phyloP scores from a whole-genome alignment of 23 tunicate species.

The Styela clava region DNA sequence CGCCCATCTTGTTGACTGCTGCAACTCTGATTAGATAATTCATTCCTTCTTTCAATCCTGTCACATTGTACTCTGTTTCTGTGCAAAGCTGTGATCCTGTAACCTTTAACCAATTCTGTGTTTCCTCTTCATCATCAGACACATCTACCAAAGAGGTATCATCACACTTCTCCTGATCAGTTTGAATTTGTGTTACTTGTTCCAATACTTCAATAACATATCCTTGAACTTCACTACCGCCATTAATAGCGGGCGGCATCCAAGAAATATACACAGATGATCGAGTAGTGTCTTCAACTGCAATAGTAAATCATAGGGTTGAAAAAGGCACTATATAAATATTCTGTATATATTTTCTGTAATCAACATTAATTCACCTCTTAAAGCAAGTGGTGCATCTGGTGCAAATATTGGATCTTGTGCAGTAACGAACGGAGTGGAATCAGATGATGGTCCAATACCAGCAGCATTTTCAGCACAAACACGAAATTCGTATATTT shows the following conservation, averaged over 20 bases:
- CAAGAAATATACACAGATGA: conserved; percentile 75
- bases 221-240: conserved; percentile 79
- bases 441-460: conserved; percentile 41
- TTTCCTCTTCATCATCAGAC: conserved; percentile 28
- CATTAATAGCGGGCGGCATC: conserved; percentile 75
- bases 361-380: too few species aligned
- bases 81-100: conserved; percentile 50
- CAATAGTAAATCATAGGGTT: neutral
- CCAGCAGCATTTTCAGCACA: conserved; percentile 90
- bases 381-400: conserved; percentile 48
- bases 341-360: too few species aligned
- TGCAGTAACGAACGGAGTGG: conserved; percentile 28
- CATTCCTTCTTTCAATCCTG: conserved; percentile 57
- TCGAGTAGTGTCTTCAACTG: conserved; percentile 73
- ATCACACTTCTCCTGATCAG: neutral
- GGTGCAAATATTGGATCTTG: conserved; percentile 93
- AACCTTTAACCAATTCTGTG: conserved; percentile 60
- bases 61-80: conserved; percentile 49
- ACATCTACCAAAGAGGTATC: neutral
- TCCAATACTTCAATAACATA: conserved; percentile 69
- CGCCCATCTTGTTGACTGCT: conserved; percentile 79
- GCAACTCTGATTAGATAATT: conserved; percentile 86
- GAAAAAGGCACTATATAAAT: too few species aligned
- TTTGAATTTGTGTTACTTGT: neutral
- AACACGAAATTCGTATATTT: conserved; percentile 85